A percentile compares a stretch with the other conserved stretches of the same genome.
These are phyloP conservation scores for Thereva unica DNA, from an alignment of 2,888 invertebrate species.

Conservation along the genomic window DNA sequence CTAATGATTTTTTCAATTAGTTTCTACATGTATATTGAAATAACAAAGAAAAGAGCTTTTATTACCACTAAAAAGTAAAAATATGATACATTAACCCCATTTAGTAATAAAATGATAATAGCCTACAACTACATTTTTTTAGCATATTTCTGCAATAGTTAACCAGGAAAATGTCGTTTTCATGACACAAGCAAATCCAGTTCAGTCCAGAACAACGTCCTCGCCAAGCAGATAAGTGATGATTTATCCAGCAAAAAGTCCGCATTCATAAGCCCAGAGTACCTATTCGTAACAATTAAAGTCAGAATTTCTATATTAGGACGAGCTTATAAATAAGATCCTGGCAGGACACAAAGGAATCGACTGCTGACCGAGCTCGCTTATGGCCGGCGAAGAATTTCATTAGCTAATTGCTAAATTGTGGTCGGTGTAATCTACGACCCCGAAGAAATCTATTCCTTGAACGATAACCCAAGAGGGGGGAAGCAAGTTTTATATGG, in stretches of 20 bases:
- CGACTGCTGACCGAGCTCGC: constrained; percentile 3
- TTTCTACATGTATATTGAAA: no score
- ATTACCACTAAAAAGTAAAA: no score
- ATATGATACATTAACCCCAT: no score
- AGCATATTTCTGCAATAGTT: no score
- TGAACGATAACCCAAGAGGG: constrained; percentile 26
- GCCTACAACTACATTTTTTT: no score
- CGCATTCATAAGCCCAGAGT: constrained; percentile 4
- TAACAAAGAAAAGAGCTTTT: no score
- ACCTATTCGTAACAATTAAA: constrained; percentile 32
- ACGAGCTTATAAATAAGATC: constrained; percentile 24
- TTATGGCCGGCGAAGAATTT: constrained; percentile 28
- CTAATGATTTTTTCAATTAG: no score
- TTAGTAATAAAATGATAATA: no score
- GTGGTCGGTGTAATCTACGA: constrained; percentile 28
- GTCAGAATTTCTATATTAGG: constrained; percentile 34
- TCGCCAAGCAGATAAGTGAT: no score
- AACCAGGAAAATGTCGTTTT: no score
- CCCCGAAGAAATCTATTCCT: constrained; percentile 33
- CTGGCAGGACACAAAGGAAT: constrained; percentile 3
- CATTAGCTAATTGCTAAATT: constrained; percentile 33
- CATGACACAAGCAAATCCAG: no score
- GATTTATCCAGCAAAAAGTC: background rate
- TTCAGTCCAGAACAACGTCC: no score
- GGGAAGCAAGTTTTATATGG: constrained; percentile 16